These are phyloP conservation scores for Hestina assimilis DNA, from an alignment of 1,140 invertebrate species.

Conservation along the genomic window DNA sequence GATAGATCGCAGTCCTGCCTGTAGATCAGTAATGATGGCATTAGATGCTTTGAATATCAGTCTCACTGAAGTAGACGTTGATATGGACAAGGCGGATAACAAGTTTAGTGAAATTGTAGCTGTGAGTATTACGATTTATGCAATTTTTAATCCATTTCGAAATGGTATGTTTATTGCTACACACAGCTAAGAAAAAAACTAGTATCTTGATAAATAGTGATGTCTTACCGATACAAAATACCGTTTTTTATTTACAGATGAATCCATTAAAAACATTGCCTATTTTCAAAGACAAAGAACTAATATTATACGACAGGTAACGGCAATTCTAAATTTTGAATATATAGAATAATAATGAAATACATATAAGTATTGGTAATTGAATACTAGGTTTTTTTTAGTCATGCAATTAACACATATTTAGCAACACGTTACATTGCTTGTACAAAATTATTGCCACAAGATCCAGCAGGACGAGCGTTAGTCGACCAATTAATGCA, in stretches of 20 bases:
- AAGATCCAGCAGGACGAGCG: conserved; percentile 76
- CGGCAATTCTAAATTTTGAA: not conserved
- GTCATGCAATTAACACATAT: conserved; percentile 81
- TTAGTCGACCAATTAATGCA: conserved; percentile 79
- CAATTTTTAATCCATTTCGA: not conserved
- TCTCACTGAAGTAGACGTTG: conserved; percentile 47
- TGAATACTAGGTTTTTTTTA: conserved; percentile 40
- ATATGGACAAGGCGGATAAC: conserved; percentile 44
- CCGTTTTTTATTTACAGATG: conserved; percentile 77
- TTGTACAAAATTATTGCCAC: conserved; percentile 76
- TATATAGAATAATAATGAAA: not conserved
- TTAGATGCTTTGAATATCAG: conserved; percentile 51
- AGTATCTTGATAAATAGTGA: no score
- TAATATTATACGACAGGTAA: conserved; percentile 81
- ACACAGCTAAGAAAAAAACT: not conserved
- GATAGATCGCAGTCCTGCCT: conserved; percentile 48
- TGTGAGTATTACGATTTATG: not conserved
- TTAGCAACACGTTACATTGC: conserved; percentile 78
- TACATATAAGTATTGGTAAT: not conserved
- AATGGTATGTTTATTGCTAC: no score
- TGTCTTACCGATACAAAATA: not conserved
- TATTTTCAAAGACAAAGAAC: conserved; percentile 83
- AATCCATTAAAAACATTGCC: conserved; percentile 85
- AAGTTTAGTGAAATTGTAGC: conserved; percentile 19
- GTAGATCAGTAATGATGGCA: conserved; percentile 53